phyloP scores from a whole-genome alignment of 2,797 vertebrate genomes.

The Hoplostethus mediterraneus region DNA sequence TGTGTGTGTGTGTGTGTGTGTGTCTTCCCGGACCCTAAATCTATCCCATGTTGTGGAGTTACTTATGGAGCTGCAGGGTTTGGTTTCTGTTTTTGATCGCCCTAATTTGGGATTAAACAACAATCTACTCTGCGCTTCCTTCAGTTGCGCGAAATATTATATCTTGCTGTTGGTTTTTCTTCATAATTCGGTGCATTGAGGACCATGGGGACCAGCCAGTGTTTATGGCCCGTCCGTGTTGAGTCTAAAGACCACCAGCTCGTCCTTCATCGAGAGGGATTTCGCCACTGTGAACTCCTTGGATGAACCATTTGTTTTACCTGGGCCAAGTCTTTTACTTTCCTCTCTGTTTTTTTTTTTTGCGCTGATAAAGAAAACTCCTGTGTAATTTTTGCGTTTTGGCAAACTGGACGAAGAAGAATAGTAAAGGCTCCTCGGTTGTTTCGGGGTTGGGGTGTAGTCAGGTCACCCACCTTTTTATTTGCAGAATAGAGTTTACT shows the following conservation, averaged over 20 bases:
- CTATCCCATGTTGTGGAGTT: too few relatives aligned
- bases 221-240: slow-evolving; percentile 50
- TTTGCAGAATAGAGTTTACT: slow-evolving; percentile 29
- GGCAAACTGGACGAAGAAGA: slow-evolving; percentile 41
- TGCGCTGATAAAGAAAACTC: slow-evolving; percentile 54
- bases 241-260: slow-evolving; percentile 41
- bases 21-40: not conserved
- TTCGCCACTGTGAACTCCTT: slow-evolving; percentile 42
- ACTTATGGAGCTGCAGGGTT: not conserved
- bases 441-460: slow-evolving; percentile 19
- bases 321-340: slow-evolving; percentile 45
- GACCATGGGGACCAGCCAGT: slow-evolving; percentile 42
- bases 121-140: slow-evolving; percentile 10
- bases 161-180: slow-evolving; percentile 30
- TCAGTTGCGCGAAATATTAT: not conserved
- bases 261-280: slow-evolving; percentile 35
- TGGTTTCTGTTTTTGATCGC: not conserved
- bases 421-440: too few relatives aligned
- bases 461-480: slow-evolving; percentile 40
- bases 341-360: slow-evolving; percentile 45
- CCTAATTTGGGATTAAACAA: slow-evolving; percentile 11
- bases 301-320: slow-evolving; percentile 54
- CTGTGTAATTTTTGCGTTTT: slow-evolving; percentile 57
- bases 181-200: slow-evolving; percentile 28
- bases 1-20: not conserved